These are phyloP conservation scores for Gephyroberyx darwinii DNA, from an alignment of 2,797 vertebrate genomes.

Conservation along the genomic window DNA sequence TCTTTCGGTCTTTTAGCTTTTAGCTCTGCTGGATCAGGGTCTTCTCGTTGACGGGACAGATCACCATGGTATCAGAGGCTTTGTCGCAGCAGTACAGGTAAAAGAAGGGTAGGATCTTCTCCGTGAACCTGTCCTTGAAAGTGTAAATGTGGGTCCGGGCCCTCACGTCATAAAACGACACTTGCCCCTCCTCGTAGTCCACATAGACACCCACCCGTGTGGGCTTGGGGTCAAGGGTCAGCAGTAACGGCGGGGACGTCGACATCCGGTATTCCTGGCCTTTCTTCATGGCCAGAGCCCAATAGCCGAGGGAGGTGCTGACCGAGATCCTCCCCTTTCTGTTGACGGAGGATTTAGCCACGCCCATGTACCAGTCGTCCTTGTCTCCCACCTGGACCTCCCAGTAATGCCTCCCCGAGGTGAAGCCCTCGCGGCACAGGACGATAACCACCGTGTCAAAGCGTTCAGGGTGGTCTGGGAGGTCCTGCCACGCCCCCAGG, in stretches of 20 bases:
- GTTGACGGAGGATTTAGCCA: conserved; percentile 80
- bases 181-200: conserved; percentile 83
- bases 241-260: conserved; percentile 70
- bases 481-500: conserved; percentile 78
- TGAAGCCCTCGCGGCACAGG: conserved; percentile 78
- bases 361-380: conserved; percentile 87
- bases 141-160: conserved; percentile 80
- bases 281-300: conserved; percentile 85
- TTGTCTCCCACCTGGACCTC: conserved; percentile 86
- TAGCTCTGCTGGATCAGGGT: conserved; percentile 69
- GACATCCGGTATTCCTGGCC: conserved; percentile 80
- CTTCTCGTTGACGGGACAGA: conserved; percentile 71
- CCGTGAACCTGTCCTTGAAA: conserved; percentile 75
- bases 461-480: conserved; percentile 80
- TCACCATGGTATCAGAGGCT: conserved; percentile 79
- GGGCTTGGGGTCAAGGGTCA: conserved; percentile 67
- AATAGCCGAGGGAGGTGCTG: conserved; percentile 81
- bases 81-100: conserved; percentile 86
- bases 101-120: conserved; percentile 82
- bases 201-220: conserved; percentile 80
- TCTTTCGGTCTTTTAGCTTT: conserved; percentile 11
- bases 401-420: conserved; percentile 85
- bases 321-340: conserved; percentile 84
- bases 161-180: conserved; percentile 81
- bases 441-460: conserved; percentile 87